These are phyloP conservation scores for Phyto melanocephala DNA, from an alignment of 2,888 invertebrate genomes.

Conservation along the genomic window DNA sequence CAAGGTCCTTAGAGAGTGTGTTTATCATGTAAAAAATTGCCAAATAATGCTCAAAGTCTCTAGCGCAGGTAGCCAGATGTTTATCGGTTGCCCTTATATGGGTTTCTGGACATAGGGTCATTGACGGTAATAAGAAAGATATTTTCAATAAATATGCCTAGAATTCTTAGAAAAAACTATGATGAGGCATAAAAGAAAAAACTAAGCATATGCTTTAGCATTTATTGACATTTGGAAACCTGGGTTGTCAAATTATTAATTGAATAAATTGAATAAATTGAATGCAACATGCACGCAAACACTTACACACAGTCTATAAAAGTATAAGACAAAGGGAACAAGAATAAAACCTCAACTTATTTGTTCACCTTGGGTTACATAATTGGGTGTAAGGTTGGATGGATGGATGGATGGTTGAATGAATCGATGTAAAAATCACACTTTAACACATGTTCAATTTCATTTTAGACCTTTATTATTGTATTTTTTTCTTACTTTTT, in stretches of 20 bases:
- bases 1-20: no score
- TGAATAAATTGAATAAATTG: neutral
- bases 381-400: constrained; percentile 1
- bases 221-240: no score
- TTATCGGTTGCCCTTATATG: no score
- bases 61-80: no score
- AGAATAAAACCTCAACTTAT: constrained; percentile 35
- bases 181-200: neutral
- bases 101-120: no score
- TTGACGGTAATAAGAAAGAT: no score
- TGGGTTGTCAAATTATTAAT: no score
- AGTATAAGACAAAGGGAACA: neutral
- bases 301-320: neutral
- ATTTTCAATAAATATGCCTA: no score
- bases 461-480: constrained; percentile 17
- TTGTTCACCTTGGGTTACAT: constrained; percentile 42
- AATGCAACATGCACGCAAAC: constrained; percentile 1
- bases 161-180: no score
- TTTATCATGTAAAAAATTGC: no score
- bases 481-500: neutral
- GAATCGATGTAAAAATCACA: constrained; percentile 45
- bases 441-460: constrained; percentile 53
- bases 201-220: neutral
- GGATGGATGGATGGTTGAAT: no score
- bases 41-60: no score